Base-by-base conservation (phyloP, 2,888 invertebrate species). In the Macaria liturata region DNA sequence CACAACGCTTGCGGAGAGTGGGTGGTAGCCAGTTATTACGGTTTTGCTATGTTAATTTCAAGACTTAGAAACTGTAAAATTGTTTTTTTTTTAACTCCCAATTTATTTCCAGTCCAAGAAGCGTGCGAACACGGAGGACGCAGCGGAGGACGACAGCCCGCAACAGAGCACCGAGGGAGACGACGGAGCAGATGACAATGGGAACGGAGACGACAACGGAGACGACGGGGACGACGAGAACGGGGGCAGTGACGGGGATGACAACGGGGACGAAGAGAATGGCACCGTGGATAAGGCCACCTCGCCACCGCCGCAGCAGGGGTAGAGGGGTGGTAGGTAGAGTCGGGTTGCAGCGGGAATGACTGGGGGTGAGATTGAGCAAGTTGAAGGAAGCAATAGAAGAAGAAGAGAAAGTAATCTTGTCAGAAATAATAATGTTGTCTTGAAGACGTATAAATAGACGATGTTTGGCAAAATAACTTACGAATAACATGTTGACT, bases 201-300 rank as follows among this genome's bases (percentile, higher is more conserved):
- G 71, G 0, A 87, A 75, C 0, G 78, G 62, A 0, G 80, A 72
- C 5, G 83, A 66, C 0, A 77, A 75, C 3, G 81, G 67, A 3
- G 83, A 76, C 3, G 84, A 69, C 4, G 88, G 80, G 1, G 83
- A 67, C 0, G 85, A 74, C 4, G 81, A 75, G 4, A 82, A 76
- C 0, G 79, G 63, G 0, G 78, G 72, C 9, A 74, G 72, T 6
- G 76, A 71, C 0, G 77, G 65, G 5, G 80, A 66, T 34, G 81
- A 70, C 4, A 79, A 68, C 40, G 80, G 69, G 57, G 81, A 70
- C 39, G 78, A 67, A 0, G 75, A 71, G 57, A 65, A 60, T 51
- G 61, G 52, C 66, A 69, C 66, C 61, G 67, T 74, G 4, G 93
- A 93, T 64, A 93, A 93, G 68, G 92, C 93, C 0, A 93, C 93